Base-by-base conservation (phyloP, 2,888 invertebrate genomes). In the Osmoderma eremita region DNA sequence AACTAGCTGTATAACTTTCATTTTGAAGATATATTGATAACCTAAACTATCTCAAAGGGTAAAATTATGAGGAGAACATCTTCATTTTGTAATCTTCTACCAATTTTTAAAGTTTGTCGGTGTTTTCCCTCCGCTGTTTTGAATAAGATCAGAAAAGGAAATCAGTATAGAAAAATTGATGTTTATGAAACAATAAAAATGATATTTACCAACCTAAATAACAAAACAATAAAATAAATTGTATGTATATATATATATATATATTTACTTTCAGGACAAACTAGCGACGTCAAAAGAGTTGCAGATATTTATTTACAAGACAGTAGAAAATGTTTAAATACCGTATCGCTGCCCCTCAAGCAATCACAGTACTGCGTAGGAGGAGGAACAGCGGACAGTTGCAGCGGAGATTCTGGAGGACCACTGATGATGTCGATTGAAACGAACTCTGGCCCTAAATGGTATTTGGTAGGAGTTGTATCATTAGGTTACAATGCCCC, bases 391-490 rank as follows among this genome's bases (percentile, higher is more conserved):
- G 86, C 86, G 73, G 92, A 92, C 74, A 87, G 90, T 0, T 92
- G 92, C 74, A 84, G 83, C 12, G 92, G 92, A 0, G 92, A 92
- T 73, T 91, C 90, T 0, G 92, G 92, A 0, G 91, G 91, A 0
- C 91, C 92, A 0, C 80, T 92, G 1, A 91, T 92, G 90, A 84
- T 42, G 49, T 71, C 75, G 20, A 70, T 73, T 18, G 83, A 79
- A 71, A 79, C 80, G 48, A 81, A 82, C 71, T 74, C 77, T 0
- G 81, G 75, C 24, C 79, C 83, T 0, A 81, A 84, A 0, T 89
- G 88, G 87, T 86, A 86, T 62, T 75, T 84, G 0, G 83, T 88
- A 2, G 91, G 89, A 0, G 82, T 91, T 1, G 90, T 91, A 0
- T 91, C 90, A 18, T 90, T 88, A 65, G 91, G 91, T 0, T 61